Percentiles rank a stretch among this genome's conserved stretches.
Conservation (phyloP, 2,113 vertebrate species). For the Apodemus speciosus region DNA sequence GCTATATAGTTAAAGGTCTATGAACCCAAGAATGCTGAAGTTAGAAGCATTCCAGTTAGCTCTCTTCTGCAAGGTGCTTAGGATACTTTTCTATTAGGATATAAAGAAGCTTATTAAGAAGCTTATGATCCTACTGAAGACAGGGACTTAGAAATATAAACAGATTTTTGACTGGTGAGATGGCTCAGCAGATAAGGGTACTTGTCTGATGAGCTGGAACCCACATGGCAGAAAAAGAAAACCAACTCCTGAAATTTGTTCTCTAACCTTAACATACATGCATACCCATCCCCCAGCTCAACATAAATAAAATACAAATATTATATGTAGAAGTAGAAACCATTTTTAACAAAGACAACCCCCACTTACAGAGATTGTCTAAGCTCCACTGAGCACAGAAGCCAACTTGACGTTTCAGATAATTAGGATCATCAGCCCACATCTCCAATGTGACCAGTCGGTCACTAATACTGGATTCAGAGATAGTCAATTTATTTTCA, state of each 20-base stretch:
- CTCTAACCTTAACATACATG: neutral
- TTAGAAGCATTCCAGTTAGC: neutral
- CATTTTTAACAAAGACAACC: slow-evolving; percentile 1
- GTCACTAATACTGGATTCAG: slow-evolving; percentile 94
- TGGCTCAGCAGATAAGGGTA: neutral
- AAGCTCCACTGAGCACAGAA: slow-evolving; percentile 99
- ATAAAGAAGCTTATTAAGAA: neutral
- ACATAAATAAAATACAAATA: neutral
- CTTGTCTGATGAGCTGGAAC: neutral
- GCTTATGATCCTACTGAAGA: neutral
- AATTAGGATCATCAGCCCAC: slow-evolving; percentile 95
- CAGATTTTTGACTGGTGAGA: slow-evolving; percentile 10
- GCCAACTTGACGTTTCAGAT: slow-evolving; percentile 97
- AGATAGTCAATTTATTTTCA: slow-evolving; percentile 99
- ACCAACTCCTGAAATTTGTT: neutral
- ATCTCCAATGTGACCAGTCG: slow-evolving; percentile 93
- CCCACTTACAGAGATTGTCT: slow-evolving; percentile 97
- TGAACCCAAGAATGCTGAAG: neutral
- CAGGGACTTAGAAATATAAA: neutral
- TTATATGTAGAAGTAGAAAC: neutral
- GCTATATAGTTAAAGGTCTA: neutral
- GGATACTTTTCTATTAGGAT: neutral
- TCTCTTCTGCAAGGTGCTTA: neutral
- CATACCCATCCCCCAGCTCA: neutral
- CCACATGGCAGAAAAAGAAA: neutral